Conservation (phyloP, 2,888 invertebrate genomes). For the Drosophila formosana region DNA sequence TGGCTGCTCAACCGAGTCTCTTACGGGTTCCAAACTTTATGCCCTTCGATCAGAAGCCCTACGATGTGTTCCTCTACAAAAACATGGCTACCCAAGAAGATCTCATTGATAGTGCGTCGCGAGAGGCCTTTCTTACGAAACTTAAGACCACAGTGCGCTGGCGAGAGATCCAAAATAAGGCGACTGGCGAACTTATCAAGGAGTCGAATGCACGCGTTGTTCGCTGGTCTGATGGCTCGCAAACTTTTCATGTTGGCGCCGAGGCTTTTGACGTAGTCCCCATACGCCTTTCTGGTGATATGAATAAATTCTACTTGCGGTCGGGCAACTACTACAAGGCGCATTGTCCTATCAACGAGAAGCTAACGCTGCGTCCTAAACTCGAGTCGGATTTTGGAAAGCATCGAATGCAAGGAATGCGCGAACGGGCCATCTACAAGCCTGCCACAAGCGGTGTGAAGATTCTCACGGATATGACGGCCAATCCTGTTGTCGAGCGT, state of each 20-base stretch:
- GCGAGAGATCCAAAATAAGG: conserved; percentile 35
- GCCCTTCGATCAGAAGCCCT: conserved; percentile 25
- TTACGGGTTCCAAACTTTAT: conserved; percentile 47
- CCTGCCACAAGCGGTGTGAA: conserved; percentile 37
- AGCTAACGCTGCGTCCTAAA: conserved; percentile 50
- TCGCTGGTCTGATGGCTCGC: conserved; percentile 58
- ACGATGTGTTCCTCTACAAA: conserved; percentile 12
- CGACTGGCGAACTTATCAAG: conserved; percentile 25
- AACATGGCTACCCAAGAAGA: conserved; percentile 10
- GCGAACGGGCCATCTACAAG: conserved; percentile 33
- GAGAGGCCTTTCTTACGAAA: conserved; percentile 27
- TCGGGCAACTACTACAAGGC: conserved; percentile 34
- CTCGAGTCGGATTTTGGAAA: conserved; percentile 53
- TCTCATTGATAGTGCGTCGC: conserved; percentile 26
- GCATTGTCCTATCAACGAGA: conserved; percentile 40
- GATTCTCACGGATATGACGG: conserved; percentile 29
- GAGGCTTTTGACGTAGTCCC: conserved; percentile 53
- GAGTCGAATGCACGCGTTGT: conserved; percentile 56
- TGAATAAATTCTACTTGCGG: conserved; percentile 41
- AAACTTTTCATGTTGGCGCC: conserved; percentile 64
- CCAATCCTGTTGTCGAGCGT: conserved; percentile 44
- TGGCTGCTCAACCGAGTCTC: conserved; percentile 7
- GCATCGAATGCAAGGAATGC: conserved; percentile 46
- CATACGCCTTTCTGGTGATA: conserved; percentile 18
- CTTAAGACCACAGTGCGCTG: conserved; percentile 53